Evolutionary conservation across 2,888 invertebrate genomes (phyloP), one percentile per base, ranked within the genome.

Genomic region (Anaspis maculata): DNA sequence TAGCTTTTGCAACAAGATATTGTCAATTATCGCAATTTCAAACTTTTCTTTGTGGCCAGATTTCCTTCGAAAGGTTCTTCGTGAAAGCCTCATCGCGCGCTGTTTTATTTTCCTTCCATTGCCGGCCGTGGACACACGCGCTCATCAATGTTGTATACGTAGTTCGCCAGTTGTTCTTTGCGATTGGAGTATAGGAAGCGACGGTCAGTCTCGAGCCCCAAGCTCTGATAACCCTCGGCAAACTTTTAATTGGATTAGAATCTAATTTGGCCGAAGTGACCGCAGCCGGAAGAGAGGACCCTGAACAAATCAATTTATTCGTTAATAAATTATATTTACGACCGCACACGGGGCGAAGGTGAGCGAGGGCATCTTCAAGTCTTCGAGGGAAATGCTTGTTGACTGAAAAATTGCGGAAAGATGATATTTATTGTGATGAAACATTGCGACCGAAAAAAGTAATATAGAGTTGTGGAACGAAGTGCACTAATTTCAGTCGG

Each of bases 211-310:
- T 47, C 43, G 31, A 29, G 39, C 41, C 37, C n/a, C n/a, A n/a
- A n/a, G n/a, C n/a, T n/a, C 32, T 41, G 49, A 51, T 49, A 56
- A 56, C 56, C 60, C 61, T 49, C 50, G 57, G 53, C 54, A 62
- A 66, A 66, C 61, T 66, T 65, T 66, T 66, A 66, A 66, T 65
- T 66, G 66, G 64, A 66, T 66, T 66, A 64, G 64, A 63, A 64
- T 65, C 65, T 65, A 64, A 66, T 65, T 66, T 64, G 57, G 60
- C 57, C 62, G 54, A 58, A 62, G 60, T 63, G 62, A 62, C 62
- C 63, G 56, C 59, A 53, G 42, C 52, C 51, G 48, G 51, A 53
- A 44, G 44, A 39, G 48, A 49, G 50, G 52, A 49, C 52, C 49
- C 46, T 46, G 56, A 57, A 59, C 60, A 59, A 61, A 58, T 61